Percentiles rank a stretch among this genome's conserved stretches.
phyloP scores from a whole-genome alignment of 1,140 invertebrate species.

The Ephestia elutella region DNA sequence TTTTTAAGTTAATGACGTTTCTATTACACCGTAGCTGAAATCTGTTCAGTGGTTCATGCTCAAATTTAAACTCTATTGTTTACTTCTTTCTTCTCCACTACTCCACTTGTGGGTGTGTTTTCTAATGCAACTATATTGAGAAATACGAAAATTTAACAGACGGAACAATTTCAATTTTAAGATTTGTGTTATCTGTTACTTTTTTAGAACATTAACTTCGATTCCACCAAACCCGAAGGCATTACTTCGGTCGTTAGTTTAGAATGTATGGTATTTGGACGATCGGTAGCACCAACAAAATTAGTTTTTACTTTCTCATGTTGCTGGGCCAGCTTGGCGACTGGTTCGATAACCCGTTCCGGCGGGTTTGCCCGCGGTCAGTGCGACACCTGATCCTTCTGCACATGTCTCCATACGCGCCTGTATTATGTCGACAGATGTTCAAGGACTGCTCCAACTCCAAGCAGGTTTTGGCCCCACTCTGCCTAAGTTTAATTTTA shows the following conservation, averaged over 20 bases:
- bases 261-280: background rate
- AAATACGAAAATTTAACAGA: too few relatives aligned
- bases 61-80: too few relatives aligned
- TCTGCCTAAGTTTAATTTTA: constrained; percentile 29
- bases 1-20: too few relatives aligned
- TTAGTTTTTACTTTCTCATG: constrained; percentile 47
- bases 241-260: background rate
- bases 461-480: constrained; percentile 2
- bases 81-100: too few relatives aligned
- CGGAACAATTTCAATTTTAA: too few relatives aligned
- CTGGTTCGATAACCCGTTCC: constrained; percentile 50
- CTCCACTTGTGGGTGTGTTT: too few relatives aligned
- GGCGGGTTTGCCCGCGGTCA: constrained; percentile 57
- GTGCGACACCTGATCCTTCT: constrained; percentile 62
- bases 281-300: background rate
- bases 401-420: constrained; percentile 47
- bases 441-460: constrained; percentile 27
- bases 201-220: too few relatives aligned
- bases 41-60: too few relatives aligned
- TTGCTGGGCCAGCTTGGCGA: constrained; percentile 19
- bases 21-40: too few relatives aligned
- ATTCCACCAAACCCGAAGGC: background rate
- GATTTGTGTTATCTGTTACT: too few relatives aligned
- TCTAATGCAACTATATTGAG: too few relatives aligned
- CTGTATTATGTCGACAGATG: constrained; percentile 40